Evolutionary conservation across 2,113 vertebrate species (phyloP).

Genomic region (Marmota monax): DNA sequence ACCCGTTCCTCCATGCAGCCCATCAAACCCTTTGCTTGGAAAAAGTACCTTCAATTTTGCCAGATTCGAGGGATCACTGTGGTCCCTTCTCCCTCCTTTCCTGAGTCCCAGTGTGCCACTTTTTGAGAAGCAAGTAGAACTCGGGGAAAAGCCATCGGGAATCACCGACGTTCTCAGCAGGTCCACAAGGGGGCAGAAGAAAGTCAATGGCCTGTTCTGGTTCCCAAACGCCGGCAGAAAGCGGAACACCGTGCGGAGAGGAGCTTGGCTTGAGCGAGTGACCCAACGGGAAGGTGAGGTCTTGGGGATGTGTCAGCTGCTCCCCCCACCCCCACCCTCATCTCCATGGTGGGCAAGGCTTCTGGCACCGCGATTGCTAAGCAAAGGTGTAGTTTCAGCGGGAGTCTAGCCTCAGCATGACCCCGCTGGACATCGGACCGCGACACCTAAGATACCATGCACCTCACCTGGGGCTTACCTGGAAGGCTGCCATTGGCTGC

Average conservation of each 20-base stretch:
- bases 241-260: not conserved
- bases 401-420: not conserved
- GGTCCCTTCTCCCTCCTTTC: not conserved
- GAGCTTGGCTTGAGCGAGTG: not conserved
- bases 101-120: not conserved
- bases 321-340: not conserved
- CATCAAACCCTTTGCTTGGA: not conserved
- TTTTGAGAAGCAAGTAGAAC: not conserved
- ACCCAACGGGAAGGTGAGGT: not conserved
- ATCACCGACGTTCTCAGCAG: not conserved
- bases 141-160: not conserved
- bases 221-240: not conserved
- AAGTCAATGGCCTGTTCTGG: not conserved
- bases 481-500: not conserved
- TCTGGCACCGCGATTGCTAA: not conserved
- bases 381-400: not conserved
- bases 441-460: not conserved
- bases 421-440: no score
- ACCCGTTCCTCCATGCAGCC: not conserved
- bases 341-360: not conserved
- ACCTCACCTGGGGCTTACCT: not conserved
- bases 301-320: no score
- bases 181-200: slow-evolving; percentile 15
- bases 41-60: not conserved
- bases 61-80: not conserved